A percentile compares a stretch with the other conserved stretches of the same genome.
phyloP scores from a whole-genome alignment of 2,113 vertebrate species.

The Brachyhypopomus occidentalis region DNA sequence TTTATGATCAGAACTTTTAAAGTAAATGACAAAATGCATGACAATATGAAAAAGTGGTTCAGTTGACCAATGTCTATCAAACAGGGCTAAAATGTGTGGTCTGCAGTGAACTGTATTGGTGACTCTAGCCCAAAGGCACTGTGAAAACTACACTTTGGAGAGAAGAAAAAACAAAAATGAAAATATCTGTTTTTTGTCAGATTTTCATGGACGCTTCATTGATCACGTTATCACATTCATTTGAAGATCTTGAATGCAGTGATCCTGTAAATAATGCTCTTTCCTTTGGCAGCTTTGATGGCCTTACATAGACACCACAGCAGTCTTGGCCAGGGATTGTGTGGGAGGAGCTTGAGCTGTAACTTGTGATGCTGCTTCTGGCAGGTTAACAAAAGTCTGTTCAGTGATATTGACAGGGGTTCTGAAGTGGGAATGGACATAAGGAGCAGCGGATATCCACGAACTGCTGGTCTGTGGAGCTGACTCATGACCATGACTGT shows the following conservation, averaged over 20 bases:
- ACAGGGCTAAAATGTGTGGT: too few relatives aligned
- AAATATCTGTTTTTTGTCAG: too few relatives aligned
- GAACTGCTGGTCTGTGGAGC: conserved; percentile 6
- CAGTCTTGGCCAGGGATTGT: background rate
- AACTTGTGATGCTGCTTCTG: background rate
- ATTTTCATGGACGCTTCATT: too few relatives aligned
- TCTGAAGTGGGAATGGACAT: conserved; percentile 28
- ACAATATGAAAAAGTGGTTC: background rate
- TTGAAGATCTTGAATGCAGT: too few relatives aligned
- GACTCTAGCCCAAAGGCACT: too few relatives aligned
- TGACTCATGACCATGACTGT: conserved; percentile 1
- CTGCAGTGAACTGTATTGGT: too few relatives aligned
- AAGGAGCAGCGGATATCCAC: conserved; percentile 14
- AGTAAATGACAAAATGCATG: background rate
- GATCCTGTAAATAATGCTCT: background rate
- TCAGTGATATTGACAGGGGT: background rate
- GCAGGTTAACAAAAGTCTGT: conserved; percentile 13
- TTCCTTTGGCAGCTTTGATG: background rate
- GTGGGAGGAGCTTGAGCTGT: background rate
- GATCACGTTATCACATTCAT: too few relatives aligned
- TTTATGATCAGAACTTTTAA: background rate
- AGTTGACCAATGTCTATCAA: too few relatives aligned
- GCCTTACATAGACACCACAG: background rate
- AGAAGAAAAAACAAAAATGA: too few relatives aligned
- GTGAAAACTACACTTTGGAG: too few relatives aligned